Evolutionary conservation across 2,888 invertebrate genomes (phyloP), one percentile per base, ranked within the genome.

Genomic region (Cheilosia impressa): DNA sequence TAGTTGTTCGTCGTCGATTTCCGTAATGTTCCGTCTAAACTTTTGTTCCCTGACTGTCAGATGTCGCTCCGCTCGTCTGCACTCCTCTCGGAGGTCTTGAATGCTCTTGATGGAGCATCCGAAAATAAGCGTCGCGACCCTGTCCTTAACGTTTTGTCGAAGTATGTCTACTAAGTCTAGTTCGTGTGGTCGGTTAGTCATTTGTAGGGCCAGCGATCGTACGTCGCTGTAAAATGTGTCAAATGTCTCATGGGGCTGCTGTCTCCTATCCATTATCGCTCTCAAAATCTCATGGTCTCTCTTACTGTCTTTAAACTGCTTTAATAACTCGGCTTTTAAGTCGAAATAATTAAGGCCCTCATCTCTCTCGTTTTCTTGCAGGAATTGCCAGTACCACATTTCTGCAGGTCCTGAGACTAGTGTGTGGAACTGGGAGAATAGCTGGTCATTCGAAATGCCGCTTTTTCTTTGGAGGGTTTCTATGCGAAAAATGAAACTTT

Each of bases 371-470:
- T 53, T 52, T n/a, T 66, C 38, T 6, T 66, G 31, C 0, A 24
- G 4, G 5, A 24, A 24, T 4, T 66, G n/a, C 66, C 66, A 66
- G 17, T 52, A 66, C 66, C 66, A 66, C 4, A 10, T 9, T 6
- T 53, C 66, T n/a, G 66, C 66, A 4, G 50, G 15, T 3, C 41
- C 52, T 2, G 66, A n/a, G 1, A 53, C 15, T 22, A 66, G 4
- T 15, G n/a, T 24, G 52, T 66, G 41, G 7, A 66, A 52, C n/a
- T 52, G 27, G 10, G 53, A 17, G 7, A 65, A 38, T 0, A 65
- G 19, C 10, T 65, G 52, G 34, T 9, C 10, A 7, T 50, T 4
- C 4, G 22, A 10, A 22, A 27, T 13, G 15, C 65, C 52, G 34
- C 24, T 65, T 22, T 34, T 52, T 2, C 19, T 50, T 15, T 65